Conservation (phyloP, 2,888 invertebrate species). For the Psococerastis gibbosa region DNA sequence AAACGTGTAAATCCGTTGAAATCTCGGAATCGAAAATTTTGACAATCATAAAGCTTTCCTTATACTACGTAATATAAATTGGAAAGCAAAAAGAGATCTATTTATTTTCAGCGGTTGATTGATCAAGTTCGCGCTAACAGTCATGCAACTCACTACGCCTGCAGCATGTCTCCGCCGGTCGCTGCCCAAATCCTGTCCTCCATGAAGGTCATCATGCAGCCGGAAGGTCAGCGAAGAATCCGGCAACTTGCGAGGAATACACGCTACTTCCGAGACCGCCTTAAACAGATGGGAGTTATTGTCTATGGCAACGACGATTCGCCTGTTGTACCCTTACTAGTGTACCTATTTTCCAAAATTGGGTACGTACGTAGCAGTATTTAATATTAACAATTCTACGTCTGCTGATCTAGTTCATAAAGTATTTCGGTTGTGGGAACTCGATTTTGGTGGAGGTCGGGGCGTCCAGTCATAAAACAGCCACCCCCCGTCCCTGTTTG, state of each 20-base stretch:
- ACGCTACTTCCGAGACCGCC: conserved; percentile 52
- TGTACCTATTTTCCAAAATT: conserved; percentile 90
- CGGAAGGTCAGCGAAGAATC: conserved; percentile 45
- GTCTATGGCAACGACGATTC: conserved; percentile 85
- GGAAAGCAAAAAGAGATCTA: no score
- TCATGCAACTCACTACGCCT: conserved; percentile 72
- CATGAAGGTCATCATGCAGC: conserved; percentile 72
- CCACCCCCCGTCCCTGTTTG: no score
- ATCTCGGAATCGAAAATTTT: no score
- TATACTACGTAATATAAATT: no score
- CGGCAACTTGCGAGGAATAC: conserved; percentile 61
- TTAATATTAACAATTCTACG: no score
- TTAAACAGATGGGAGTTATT: conserved; percentile 80
- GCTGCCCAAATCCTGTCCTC: conserved; percentile 79
- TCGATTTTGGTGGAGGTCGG: no score
- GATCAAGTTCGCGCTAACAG: conserved; percentile 56
- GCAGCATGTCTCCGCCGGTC: conserved; percentile 75
- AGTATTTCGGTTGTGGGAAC: no score
- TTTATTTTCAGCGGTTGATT: conserved; percentile 26
- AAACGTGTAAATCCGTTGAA: no score
- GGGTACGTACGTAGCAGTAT: no score
- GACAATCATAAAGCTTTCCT: no score
- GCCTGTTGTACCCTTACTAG: conserved; percentile 89
- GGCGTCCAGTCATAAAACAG: no score
- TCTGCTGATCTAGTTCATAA: no score